phyloP scores from a whole-genome alignment of 2,797 vertebrate species.

The Carcharodon carcharias region DNA sequence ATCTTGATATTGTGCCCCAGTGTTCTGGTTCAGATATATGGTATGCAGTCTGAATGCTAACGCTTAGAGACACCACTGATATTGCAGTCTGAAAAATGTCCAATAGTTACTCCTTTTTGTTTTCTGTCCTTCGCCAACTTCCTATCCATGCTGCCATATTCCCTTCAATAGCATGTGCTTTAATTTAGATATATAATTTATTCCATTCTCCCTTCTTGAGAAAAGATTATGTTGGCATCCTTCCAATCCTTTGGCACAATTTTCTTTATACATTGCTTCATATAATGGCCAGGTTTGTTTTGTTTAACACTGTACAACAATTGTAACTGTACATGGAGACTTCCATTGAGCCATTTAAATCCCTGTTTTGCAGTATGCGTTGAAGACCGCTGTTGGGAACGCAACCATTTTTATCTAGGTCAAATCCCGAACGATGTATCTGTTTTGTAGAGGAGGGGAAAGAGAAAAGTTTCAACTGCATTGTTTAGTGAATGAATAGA shows the following conservation, averaged over 20 bases:
- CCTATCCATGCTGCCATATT: background rate
- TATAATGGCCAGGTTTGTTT: background rate
- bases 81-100: background rate
- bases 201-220: background rate
- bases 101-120: background rate
- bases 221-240: background rate
- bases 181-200: background rate
- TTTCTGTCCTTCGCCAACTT: background rate
- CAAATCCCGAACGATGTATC: background rate
- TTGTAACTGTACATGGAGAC: background rate
- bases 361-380: background rate
- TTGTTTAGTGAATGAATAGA: background rate
- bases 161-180: too few species aligned
- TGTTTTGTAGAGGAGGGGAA: background rate
- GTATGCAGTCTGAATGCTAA: background rate
- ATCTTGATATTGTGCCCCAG: background rate
- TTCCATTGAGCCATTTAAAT: background rate
- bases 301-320: background rate
- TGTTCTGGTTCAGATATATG: background rate
- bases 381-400: background rate
- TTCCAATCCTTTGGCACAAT: background rate
- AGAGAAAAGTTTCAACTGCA: background rate
- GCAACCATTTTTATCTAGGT: background rate
- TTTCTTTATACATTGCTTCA: background rate
- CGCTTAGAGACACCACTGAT: background rate